Conservation (phyloP, 1,140 invertebrate genomes). For the Gonatopus flavifemur region DNA sequence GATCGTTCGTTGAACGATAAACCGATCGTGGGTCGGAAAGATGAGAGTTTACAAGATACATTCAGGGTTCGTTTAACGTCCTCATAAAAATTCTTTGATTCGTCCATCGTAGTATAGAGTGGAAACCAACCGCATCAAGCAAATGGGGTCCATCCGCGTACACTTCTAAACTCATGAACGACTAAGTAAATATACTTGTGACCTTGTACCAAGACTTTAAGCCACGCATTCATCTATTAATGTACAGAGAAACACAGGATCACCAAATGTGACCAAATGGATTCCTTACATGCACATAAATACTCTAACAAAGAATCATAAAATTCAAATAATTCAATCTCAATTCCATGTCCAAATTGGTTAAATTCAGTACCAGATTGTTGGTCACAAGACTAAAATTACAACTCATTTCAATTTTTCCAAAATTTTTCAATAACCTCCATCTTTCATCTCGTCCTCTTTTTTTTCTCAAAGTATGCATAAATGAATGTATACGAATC, state of each 20-base stretch:
- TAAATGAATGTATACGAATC: too few relatives aligned
- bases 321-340: too few relatives aligned
- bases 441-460: too few relatives aligned
- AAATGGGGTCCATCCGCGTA: constrained; percentile 25
- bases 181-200: constrained; percentile 48
- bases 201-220: constrained; percentile 46
- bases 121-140: constrained; percentile 26
- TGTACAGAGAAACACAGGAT: constrained; percentile 40
- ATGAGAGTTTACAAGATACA: constrained; percentile 25
- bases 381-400: too few relatives aligned
- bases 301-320: too few relatives aligned
- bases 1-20: constrained; percentile 35
- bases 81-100: constrained; percentile 44
- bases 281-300: too few relatives aligned
- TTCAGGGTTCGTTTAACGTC: constrained; percentile 34
- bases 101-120: constrained; percentile 23
- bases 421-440: too few relatives aligned
- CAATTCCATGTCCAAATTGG: too few relatives aligned
- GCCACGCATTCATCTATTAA: constrained; percentile 57
- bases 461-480: too few relatives aligned
- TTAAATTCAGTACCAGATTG: too few relatives aligned
- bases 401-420: too few relatives aligned
- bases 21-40: constrained; percentile 22
- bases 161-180: constrained; percentile 13
- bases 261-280: too few relatives aligned